Conservation (phyloP, 1,140 invertebrate genomes). For the Choristoneura fumiferana region DNA sequence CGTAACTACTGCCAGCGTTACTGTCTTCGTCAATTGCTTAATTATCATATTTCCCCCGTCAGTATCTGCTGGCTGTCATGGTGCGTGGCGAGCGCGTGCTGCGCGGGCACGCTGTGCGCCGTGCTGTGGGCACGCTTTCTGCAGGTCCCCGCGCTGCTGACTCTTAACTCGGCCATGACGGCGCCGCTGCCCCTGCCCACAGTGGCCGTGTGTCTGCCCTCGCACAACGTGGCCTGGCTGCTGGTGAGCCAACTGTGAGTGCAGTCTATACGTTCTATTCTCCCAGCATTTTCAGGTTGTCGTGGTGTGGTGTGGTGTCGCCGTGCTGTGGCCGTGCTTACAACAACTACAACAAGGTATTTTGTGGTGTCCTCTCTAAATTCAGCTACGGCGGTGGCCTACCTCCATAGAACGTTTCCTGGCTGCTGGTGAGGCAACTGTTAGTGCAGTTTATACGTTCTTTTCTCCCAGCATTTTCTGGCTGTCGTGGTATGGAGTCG, state of each 20-base stretch:
- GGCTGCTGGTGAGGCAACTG: conserved; percentile 36
- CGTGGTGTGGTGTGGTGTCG: no score
- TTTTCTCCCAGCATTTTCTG: neutral
- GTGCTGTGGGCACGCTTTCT: conserved; percentile 63
- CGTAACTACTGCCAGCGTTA: no score
- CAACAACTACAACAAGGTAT: conserved; percentile 47
- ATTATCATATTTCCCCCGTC: neutral
- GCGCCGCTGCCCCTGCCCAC: conserved; percentile 32
- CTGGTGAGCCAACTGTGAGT: conserved; percentile 44
- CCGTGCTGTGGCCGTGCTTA: conserved; percentile 61
- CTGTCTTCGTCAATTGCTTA: no score
- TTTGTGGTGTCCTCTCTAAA: conserved; percentile 49
- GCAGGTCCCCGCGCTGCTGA: conserved; percentile 54
- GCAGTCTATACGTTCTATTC: neutral
- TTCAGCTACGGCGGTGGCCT: conserved; percentile 25
- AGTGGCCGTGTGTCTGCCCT: conserved; percentile 45
- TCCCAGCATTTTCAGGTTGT: neutral
- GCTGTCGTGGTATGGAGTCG: no score
- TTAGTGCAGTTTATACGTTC: conserved; percentile 27
- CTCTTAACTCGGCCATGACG: conserved; percentile 22
- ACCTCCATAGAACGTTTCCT: conserved; percentile 32
- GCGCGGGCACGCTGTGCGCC: conserved; percentile 55
- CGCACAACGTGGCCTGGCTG: conserved; percentile 31
- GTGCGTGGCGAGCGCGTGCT: conserved; percentile 57
- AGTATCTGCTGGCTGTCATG: conserved; percentile 53